Percentiles rank a stretch among this genome's conserved stretches.
Evolutionary conservation across 2,113 vertebrate species (phyloP).

Genomic region (Naja naja): DNA sequence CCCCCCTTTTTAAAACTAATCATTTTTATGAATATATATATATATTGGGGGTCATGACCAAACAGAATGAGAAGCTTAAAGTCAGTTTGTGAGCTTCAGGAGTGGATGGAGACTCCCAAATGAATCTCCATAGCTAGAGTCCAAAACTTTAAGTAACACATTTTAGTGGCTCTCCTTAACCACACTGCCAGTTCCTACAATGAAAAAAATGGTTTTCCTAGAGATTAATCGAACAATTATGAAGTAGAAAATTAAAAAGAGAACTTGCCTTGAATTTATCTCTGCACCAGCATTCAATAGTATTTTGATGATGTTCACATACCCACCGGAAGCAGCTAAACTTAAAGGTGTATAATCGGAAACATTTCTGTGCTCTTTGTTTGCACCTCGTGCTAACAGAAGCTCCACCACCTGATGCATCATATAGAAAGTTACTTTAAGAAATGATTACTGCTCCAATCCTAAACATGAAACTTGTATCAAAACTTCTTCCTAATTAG

Average conservation of each 20-base stretch:
- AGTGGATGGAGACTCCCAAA: background rate
- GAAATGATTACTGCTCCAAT: background rate
- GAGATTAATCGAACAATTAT: rapidly evolving
- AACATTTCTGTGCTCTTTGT: slow-evolving; percentile 98
- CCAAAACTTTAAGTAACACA: background rate
- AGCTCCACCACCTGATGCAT: slow-evolving; percentile 89
- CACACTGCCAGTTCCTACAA: background rate
- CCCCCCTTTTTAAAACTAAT: too few relatives aligned
- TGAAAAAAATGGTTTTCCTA: background rate
- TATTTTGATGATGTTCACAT: slow-evolving; percentile 99
- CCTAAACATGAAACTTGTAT: background rate
- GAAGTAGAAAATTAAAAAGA: slow-evolving; percentile 7
- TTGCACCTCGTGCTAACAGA: slow-evolving; percentile 93
- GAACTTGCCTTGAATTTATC: slow-evolving; percentile 94
- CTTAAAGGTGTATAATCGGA: slow-evolving; percentile 98
- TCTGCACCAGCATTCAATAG: slow-evolving; percentile 96
- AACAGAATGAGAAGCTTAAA: background rate
- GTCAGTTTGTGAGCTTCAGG: background rate
- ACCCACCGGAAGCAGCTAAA: slow-evolving; percentile 95
- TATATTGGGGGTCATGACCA: background rate
- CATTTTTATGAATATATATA: too few relatives aligned
- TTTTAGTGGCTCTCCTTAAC: background rate
- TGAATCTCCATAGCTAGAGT: background rate
- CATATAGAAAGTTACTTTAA: background rate
- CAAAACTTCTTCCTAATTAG: background rate